phyloP scores from a whole-genome alignment of 2,797 vertebrate genomes.

The Helarctos malayanus region DNA sequence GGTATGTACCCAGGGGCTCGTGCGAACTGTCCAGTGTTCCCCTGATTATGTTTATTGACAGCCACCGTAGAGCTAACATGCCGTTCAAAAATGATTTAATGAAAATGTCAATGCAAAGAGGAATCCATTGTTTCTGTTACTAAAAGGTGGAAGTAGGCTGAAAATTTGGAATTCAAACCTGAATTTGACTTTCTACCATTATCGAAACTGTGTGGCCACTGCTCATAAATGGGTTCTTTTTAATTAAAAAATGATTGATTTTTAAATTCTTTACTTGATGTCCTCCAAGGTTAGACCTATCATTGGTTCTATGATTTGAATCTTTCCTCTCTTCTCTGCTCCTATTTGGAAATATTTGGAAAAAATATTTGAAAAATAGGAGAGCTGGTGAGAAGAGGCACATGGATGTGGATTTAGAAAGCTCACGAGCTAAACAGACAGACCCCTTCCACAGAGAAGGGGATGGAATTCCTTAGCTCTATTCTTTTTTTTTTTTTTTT shows the following conservation, averaged over 20 bases:
- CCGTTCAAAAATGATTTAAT: not conserved
- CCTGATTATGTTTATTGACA: not conserved
- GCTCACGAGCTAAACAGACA: not conserved
- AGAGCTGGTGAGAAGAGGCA: not conserved
- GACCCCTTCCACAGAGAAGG: not conserved
- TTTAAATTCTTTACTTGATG: not conserved
- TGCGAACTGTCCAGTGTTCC: not conserved
- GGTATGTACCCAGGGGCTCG: not conserved
- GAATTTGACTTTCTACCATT: not conserved
- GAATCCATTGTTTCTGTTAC: not conserved
- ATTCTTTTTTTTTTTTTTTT: not conserved
- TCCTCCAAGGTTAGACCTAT: not conserved
- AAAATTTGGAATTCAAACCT: not conserved
- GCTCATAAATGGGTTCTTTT: not conserved
- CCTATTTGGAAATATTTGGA: not conserved
- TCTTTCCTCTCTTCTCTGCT: not conserved
- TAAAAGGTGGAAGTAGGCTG: not conserved
- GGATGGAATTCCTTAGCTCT: not conserved
- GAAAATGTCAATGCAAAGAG: not conserved
- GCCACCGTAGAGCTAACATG: fast-evolving
- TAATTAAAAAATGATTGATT: not conserved
- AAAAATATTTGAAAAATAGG: not conserved
- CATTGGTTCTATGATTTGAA: not conserved
- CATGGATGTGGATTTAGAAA: not conserved
- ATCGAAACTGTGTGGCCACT: not conserved